Percentiles rank a stretch among this genome's conserved stretches.
Conservation (phyloP, 2,797 vertebrate species). For the Stomatorhinus walkeri region DNA sequence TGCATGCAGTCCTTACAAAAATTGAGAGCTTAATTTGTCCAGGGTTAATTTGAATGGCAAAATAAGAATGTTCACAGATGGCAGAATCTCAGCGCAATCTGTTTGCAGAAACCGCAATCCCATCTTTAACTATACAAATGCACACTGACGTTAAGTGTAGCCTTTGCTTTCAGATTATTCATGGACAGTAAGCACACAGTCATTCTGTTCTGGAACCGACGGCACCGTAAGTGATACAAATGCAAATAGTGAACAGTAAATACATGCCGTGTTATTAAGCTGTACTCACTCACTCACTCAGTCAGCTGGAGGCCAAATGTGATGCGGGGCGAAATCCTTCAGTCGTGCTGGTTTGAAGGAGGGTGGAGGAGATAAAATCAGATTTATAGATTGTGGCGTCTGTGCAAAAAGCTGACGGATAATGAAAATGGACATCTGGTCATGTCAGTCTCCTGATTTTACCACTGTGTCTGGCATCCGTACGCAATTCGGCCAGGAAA, state of each 20-base stretch:
- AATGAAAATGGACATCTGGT: slow-evolving; percentile 2
- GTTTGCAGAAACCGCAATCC: neutral
- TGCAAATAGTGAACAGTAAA: slow-evolving; percentile 6
- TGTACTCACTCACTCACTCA: neutral
- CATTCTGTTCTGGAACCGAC: neutral
- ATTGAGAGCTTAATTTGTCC: neutral
- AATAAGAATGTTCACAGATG: neutral
- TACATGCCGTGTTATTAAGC: neutral
- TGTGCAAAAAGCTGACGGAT: neutral
- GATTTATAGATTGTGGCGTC: neutral
- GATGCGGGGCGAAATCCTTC: neutral
- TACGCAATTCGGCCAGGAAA: neutral
- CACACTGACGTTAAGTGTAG: neutral
- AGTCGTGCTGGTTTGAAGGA: neutral
- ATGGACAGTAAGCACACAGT: neutral
- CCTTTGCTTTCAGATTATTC: neutral
- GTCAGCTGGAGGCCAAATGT: neutral
- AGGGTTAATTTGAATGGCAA: neutral
- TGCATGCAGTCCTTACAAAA: slow-evolving; percentile 1
- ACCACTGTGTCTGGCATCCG: neutral
- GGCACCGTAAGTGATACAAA: neutral
- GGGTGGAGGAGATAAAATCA: neutral
- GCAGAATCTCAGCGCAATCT: neutral
- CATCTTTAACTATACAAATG: neutral
- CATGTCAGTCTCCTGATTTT: neutral